Base-by-base conservation (phyloP, 2,113 vertebrate genomes). In the Brachyistius frenatus region DNA sequence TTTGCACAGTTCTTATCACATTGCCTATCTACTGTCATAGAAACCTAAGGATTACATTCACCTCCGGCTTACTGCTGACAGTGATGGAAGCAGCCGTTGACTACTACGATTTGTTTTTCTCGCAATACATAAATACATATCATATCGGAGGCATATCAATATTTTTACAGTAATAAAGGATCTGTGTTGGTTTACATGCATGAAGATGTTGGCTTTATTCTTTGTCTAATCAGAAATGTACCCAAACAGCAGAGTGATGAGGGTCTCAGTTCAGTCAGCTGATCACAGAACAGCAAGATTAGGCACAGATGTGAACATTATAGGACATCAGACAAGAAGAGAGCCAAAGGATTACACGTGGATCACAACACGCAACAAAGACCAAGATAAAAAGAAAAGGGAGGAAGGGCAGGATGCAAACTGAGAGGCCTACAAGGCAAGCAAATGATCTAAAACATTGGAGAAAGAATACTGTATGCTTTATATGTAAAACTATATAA, bases 1-100 rank as follows among this genome's bases (percentile, higher is more conserved):
- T 91, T 92, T 86, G 69, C 80, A 73, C 86, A 80, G 50, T 81
- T 82, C 78, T 90, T 92, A 91, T 93, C 84, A 61, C 41, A 11
- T 58, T 64, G 65, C 76, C 67, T 65, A 87, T 89, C 86, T 80
- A 72, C 80, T 84, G 73, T 81, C 88, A 88, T 23, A 81, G 33
- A 91, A 81, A 85, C 62, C 73, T 54, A 63, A 69, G 84, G 89
- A 88, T 91, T 83, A 91, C 68, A 55, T 75, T 86, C 80, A 80
- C 68, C 56, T 62, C 14, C 2, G 49, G 61, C 68, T 85, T 81
- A 80, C 31, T 13, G 47, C 58, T 77, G 81, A 79, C 83, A 85
- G 61, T 39, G 33, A 60, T 62, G 30, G 70, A 78, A 56, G 67
- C 66, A 64, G 33, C 41, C 39, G 47, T 53, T n/a, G 41, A 41